Evolutionary conservation across 1,140 invertebrate species (phyloP).

Genomic region (Magallana ariakensis): DNA sequence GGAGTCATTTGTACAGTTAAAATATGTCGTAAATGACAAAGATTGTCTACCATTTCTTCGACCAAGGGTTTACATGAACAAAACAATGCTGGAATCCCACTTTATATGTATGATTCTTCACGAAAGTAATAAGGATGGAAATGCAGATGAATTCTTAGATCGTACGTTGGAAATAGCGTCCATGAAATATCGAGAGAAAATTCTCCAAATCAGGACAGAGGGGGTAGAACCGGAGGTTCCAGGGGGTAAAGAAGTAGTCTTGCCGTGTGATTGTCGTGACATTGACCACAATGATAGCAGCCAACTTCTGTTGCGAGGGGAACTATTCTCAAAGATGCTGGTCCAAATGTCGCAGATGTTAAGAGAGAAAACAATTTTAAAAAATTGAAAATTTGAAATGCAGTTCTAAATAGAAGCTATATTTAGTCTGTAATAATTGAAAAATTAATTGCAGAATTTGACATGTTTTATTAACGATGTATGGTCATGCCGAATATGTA

Average conservation of each 20-base stretch:
- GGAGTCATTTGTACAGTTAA: neutral
- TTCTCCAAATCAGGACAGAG: neutral
- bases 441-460: too few relatives aligned
- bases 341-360: neutral
- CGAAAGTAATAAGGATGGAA: neutral
- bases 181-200: neutral
- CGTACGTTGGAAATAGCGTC: neutral
- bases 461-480: too few relatives aligned
- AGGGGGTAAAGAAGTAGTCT: neutral
- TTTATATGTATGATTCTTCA: neutral
- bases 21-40: neutral
- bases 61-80: neutral
- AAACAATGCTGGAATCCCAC: neutral
- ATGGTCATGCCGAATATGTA: too few relatives aligned
- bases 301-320: neutral
- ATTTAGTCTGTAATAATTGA: too few relatives aligned
- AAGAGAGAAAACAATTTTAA: neutral
- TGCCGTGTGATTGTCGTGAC: neutral
- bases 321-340: neutral
- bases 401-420: too few relatives aligned
- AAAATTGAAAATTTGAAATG: too few relatives aligned
- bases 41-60: neutral
- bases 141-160: neutral
- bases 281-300: neutral
- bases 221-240: neutral